These are phyloP conservation scores for Apamea anceps DNA, from an alignment of 2,888 invertebrate genomes.

Conservation along the genomic window DNA sequence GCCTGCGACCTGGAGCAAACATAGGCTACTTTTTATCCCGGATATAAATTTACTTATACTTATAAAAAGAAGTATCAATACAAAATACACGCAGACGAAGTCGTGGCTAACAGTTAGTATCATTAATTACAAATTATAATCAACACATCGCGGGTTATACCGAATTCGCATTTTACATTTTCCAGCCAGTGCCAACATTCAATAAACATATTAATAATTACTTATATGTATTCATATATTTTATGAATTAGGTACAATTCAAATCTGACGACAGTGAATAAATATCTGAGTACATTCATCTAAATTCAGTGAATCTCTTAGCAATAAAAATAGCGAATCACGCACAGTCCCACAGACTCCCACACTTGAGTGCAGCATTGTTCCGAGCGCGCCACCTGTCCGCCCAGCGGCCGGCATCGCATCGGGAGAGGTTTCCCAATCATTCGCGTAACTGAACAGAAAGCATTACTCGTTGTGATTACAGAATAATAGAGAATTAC, in stretches of 20 bases:
- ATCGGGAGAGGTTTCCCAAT: conserved; percentile 7
- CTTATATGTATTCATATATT: neutral
- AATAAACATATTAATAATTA: neutral
- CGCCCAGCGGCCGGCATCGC: conserved; percentile 40
- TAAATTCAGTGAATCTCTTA: conserved; percentile 31
- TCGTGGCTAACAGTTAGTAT: neutral
- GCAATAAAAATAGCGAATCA: conserved; percentile 46
- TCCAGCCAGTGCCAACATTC: neutral
- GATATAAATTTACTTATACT: too few relatives aligned
- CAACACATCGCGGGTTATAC: neutral
- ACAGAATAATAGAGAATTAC: neutral
- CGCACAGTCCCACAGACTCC: conserved; percentile 59
- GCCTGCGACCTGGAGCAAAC: too few relatives aligned
- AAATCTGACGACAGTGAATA: neutral
- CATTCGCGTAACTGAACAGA: conserved; percentile 2
- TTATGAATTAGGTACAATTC: neutral
- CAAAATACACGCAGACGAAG: neutral
- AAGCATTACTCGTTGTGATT: neutral
- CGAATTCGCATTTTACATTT: neutral
- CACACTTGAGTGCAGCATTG: conserved; percentile 56
- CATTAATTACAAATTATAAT: neutral
- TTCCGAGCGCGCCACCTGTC: conserved; percentile 37
- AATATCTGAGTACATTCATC: neutral
- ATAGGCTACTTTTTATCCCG: too few relatives aligned
- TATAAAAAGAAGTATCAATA: neutral